These are phyloP conservation scores for Lophius americanus DNA, from an alignment of 2,797 vertebrate genomes.

Conservation along the genomic window DNA sequence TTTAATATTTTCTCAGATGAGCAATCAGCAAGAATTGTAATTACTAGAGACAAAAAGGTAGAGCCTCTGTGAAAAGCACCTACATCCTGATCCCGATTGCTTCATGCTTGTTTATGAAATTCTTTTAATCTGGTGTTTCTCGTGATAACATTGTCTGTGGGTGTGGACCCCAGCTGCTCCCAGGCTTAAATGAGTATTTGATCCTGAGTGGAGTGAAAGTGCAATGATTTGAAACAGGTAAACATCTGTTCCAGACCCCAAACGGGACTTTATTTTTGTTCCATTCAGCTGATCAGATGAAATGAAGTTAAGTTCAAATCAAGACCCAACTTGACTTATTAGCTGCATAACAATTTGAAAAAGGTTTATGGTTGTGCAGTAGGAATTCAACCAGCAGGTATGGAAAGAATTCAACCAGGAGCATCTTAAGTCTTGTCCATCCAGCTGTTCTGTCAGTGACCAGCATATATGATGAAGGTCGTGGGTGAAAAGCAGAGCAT, in stretches of 20 bases:
- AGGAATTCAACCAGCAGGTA: conserved; percentile 13
- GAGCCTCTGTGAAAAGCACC: neutral
- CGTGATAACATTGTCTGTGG: conserved; percentile 5
- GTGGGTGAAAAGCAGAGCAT: conserved; percentile 14
- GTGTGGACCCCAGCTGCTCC: conserved; percentile 14
- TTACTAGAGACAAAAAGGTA: too few relatives aligned
- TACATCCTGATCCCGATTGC: too few relatives aligned
- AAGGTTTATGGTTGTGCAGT: conserved; percentile 10
- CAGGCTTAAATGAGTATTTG: conserved; percentile 10
- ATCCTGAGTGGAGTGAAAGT: conserved; percentile 18
- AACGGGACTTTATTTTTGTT: conserved; percentile 18
- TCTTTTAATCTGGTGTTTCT: neutral
- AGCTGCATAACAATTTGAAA: neutral
- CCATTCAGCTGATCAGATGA: conserved; percentile 29
- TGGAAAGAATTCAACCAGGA: conserved; percentile 17
- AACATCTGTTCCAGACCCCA: conserved; percentile 11
- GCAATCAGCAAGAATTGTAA: too few relatives aligned
- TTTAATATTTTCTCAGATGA: too few relatives aligned
- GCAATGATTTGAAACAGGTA: conserved; percentile 6
- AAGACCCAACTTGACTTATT: conserved; percentile 28
- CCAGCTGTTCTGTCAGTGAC: conserved; percentile 26
- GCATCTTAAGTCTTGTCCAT: neutral
- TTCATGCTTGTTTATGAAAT: too few relatives aligned
- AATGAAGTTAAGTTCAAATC: conserved; percentile 1
- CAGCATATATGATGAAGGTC: conserved; percentile 29